Evolutionary conservation across 2,888 invertebrate genomes (phyloP).

Genomic region (Rapana venosa): DNA sequence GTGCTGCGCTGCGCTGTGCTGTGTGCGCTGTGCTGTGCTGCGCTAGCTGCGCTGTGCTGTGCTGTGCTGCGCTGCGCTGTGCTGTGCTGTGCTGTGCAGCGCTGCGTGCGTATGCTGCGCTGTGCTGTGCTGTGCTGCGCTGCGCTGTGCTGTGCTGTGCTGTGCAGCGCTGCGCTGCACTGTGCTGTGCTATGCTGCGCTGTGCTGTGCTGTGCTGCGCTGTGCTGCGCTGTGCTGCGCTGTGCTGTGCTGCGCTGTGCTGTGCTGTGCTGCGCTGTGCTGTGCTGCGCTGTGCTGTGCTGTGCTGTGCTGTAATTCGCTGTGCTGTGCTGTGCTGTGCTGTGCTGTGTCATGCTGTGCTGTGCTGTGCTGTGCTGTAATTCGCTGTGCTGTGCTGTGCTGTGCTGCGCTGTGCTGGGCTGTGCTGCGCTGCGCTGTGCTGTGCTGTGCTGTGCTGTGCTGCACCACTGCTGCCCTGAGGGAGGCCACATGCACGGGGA

Average conservation of each 20-base stretch:
- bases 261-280: background rate
- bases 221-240: background rate
- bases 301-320: background rate
- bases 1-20: background rate
- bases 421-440: background rate
- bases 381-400: background rate
- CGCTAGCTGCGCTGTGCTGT: background rate
- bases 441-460: conserved; percentile 2
- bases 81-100: too few species aligned
- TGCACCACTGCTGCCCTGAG: background rate
- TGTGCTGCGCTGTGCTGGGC: background rate
- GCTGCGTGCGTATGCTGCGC: too few species aligned
- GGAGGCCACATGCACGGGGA: too few species aligned
- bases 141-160: background rate
- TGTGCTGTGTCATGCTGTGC: background rate
- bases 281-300: background rate
- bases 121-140: background rate
- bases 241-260: background rate
- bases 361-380: background rate
- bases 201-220: background rate
- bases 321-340: background rate
- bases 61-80: background rate
- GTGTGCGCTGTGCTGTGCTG: background rate
- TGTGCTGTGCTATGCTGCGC: background rate
- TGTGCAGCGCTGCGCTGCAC: background rate